Base-by-base conservation (phyloP, 2,797 vertebrate species). In the Leptodactylus fallax region DNA sequence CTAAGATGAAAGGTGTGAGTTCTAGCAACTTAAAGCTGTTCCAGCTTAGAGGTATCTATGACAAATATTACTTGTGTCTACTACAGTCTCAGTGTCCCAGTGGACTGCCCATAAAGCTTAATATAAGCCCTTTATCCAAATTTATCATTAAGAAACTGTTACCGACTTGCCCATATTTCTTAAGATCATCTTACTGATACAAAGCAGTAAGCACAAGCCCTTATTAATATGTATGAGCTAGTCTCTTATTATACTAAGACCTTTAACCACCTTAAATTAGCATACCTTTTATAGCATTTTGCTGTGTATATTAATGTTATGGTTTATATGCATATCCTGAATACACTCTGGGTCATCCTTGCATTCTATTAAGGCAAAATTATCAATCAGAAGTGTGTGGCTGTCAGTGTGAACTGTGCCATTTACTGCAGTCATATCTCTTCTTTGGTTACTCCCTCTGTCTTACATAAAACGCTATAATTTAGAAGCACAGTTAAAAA, bases 161-260 rank as follows among this genome's bases (percentile, higher is more conserved):
- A 47, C 51, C 82, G n/a, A 61, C 74, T 76, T 85, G 1, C 47
- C 47, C 60, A 60, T 85, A 61, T 85, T n/a, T 63, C 45, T 61
- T 85, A 76, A 61, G 55, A 58, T 51, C 21, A 77, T 85, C 13
- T 19, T 36, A 51, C 63, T 85, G 83, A 78, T 60, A 85, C 61
- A 77, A 58, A 77, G n/a, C 56, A 63, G 19, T 77, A 85, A 21
- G 60, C 27, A 25, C 55, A 78, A 77, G 58, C 14, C 2, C 45
- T 53, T 63, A 78, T 85, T 77, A 85, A 77, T 77, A 85, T 85
- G 72, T 77, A 85, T 85, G 83, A 85, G 49, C n/a, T 19, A 36
- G 72, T 47, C 14, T 49, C 47, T 51, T 36, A 63, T 85, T 85
- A 78, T 78, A 17, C 60, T 61, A 63, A 61, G 83, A 63, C 69